Base-by-base conservation (phyloP, 2,888 invertebrate species). In the Tenthredo mesomela region DNA sequence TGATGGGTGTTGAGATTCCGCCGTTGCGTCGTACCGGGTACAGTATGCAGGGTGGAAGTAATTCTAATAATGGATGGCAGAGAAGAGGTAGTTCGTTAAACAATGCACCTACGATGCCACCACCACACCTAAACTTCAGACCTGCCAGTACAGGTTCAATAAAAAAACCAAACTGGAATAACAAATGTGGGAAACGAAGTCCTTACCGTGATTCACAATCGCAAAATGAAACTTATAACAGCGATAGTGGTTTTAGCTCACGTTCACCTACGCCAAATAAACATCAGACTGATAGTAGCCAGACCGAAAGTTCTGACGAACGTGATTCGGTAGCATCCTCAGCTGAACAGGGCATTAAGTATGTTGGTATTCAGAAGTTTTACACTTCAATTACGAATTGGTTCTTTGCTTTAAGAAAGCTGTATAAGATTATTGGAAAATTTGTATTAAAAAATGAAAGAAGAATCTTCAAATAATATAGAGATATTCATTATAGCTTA, bases 181-280 rank as follows among this genome's bases (percentile, higher is more conserved):
- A 87, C 84, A 89, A 89, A 33, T 21, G 80, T 3, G 85, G 85
- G 29, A 88, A 86, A 80, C 85, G 87, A 18, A 86, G 37, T 50
- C 43, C 15, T 91, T 91, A 86, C 84, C 88, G 43, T 87, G 87
- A 33, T 90, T 89, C 85, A 87, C 89, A 85, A 88, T 83, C 33
- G 84, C 89, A 2, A 89, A 88, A 77, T 89, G 90, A 85, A 90
- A 89, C 75, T 83, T 91, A 91, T 85, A 89, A 86, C 86, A 92
- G 91, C 86, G 92, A 93, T 84, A 93, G 92, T 86, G 92, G 93
- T n/a, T 90, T 92, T 84, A 92, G 91, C 88, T 92, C 93, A 37
- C 91, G 93, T 65, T 93, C 93, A n/a, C 91, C 92, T 25, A 93
- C 92, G 33, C 93, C 93, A 2, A 92, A 89, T 85, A 92, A 92